These are phyloP conservation scores for Andinoacara biseriatus DNA, from an alignment of 2,113 vertebrate genomes.

Conservation along the genomic window DNA sequence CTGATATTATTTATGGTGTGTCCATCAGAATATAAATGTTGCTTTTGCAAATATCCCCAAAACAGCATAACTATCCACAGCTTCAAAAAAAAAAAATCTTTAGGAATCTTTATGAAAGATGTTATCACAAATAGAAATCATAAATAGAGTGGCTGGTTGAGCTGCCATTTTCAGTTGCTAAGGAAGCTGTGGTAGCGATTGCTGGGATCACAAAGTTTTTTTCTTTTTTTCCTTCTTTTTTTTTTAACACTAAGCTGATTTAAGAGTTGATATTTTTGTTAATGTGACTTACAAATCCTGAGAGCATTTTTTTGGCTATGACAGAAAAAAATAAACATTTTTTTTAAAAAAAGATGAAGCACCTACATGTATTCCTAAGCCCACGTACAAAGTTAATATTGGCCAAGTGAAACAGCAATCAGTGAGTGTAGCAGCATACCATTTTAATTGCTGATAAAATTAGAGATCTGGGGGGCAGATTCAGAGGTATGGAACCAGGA, in stretches of 20 bases:
- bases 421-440: not conserved
- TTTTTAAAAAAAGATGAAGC: not conserved
- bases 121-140: not conserved
- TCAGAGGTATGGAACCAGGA: not conserved
- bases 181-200: not conserved
- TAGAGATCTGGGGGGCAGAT: not conserved
- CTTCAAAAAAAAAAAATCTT: not conserved
- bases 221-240: accelerated
- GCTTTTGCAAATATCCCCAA: not conserved
- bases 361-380: not conserved
- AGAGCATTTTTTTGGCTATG: not conserved
- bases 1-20: not conserved
- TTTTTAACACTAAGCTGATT: not conserved
- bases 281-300: not conserved
- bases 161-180: not conserved
- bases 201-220: not conserved
- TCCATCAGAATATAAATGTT: not conserved
- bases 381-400: not conserved
- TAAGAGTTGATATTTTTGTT: not conserved
- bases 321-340: not conserved
- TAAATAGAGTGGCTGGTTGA: not conserved
- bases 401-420: not conserved
- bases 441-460: constrained; percentile 10
- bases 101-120: not conserved
- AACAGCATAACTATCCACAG: not conserved